Base-by-base conservation (phyloP, 2,113 vertebrate species). In the Hypanus sabinus region DNA sequence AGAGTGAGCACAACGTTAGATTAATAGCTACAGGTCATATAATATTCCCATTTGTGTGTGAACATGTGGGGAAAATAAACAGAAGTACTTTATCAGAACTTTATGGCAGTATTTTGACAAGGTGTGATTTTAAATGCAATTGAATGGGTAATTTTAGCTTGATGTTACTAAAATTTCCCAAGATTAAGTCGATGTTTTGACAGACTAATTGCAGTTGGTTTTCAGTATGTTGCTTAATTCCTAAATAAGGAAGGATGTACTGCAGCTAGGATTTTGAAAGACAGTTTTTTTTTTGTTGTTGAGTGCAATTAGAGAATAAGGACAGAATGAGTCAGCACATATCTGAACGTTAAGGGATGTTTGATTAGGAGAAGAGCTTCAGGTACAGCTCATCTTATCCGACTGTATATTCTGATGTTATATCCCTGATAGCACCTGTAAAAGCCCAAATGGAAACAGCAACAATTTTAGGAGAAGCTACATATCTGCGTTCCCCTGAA, bases 21-120 rank as follows among this genome's bases (percentile, higher is more conserved):
- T 57, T 9, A 10, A 27, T 55, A 27, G 38, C 80, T 8, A 27
- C 8, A 38, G 46, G 81, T 85, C 46, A 85, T 55, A 85, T 85
- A 85, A 85, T 85, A 85, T 85, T 85, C 46, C 8, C 46, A 85
- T 85, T 57, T 20, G 38, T 46, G 81, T 85, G 81, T 38, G 81
- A 85, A 85, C 81, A 24, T 11, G 20, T 24, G 2, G 0, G 46
- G 46, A 24, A 57, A 55, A 57, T 27, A 24, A 20, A 85, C 22
- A 9, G 16, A 46, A 46, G 18, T 55, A 83, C 80, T 38, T 85
- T 46, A n/a, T 87, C 57, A 16, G 57, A 16, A 87, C 5, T 27
- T 62, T 87, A 11, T 88, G 60, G 57, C 57, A n/a, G 83, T 88
- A 60, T 62, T 88, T 88, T 88, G 83, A 88, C 83, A 88, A 62